phyloP scores from a whole-genome alignment of 2,888 invertebrate species.

The Brachyptera risi region DNA sequence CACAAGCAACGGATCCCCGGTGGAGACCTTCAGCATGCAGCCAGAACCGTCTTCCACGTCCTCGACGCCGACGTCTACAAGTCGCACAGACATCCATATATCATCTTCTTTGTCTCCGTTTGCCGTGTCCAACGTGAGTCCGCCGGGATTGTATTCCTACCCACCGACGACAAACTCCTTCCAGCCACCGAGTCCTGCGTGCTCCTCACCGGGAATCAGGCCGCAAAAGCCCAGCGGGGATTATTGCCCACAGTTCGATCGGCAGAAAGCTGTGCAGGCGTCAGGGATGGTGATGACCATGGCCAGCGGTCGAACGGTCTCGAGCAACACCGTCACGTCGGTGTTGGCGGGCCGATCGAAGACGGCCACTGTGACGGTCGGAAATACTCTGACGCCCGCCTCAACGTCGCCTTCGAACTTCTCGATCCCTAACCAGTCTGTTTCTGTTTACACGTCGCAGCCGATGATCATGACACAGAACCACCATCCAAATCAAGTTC shows the following conservation, averaged over 20 bases:
- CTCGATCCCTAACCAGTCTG: constrained; percentile 38
- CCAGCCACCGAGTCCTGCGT: constrained; percentile 2
- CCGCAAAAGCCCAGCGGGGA: constrained; percentile 5
- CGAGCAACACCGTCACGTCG: constrained; percentile 76
- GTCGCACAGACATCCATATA: constrained; percentile 18
- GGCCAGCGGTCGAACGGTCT: constrained; percentile 72
- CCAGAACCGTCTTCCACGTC: constrained; percentile 25
- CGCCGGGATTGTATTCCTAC: constrained; percentile 24
- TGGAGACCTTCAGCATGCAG: constrained; percentile 24
- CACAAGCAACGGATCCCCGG: constrained; percentile 62
- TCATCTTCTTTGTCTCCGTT: constrained; percentile 31
- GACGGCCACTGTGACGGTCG: constrained; percentile 71
- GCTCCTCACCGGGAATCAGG: neutral
- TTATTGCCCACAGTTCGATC: constrained; percentile 25
- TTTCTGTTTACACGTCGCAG: constrained; percentile 22
- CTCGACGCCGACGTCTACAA: constrained; percentile 23
- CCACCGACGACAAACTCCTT: constrained; percentile 19
- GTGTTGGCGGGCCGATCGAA: constrained; percentile 72
- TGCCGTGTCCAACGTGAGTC: constrained; percentile 25
- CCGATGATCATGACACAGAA: constrained; percentile 32
- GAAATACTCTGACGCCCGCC: constrained; percentile 53
- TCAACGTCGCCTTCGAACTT: constrained; percentile 44
- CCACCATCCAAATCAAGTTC: too few relatives aligned
- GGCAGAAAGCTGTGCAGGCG: constrained; percentile 13
- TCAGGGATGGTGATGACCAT: constrained; percentile 53